Percentiles rank a stretch among this genome's conserved stretches.
These are phyloP conservation scores for Thymelicus acteon DNA, from an alignment of 2,888 invertebrate genomes.

Conservation along the genomic window DNA sequence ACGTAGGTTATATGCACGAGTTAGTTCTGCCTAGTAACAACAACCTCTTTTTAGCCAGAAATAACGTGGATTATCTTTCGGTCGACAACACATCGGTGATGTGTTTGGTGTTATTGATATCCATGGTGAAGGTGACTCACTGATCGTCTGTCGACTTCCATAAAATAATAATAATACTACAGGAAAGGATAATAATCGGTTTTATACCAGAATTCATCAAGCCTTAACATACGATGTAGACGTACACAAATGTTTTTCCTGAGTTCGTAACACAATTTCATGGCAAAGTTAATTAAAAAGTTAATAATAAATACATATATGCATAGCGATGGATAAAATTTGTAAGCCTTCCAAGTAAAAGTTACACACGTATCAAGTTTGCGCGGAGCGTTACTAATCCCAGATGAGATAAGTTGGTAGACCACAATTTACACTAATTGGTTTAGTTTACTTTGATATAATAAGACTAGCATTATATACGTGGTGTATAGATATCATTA, in stretches of 20 bases:
- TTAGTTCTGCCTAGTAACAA: no score
- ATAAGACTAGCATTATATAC: no score
- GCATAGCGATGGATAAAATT: conserved; percentile 22
- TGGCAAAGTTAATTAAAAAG: conserved; percentile 31
- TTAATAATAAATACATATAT: conserved; percentile 15
- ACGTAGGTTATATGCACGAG: no score
- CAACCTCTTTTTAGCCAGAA: no score
- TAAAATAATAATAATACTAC: no score
- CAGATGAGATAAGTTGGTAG: conserved; percentile 7
- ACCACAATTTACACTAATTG: conserved; percentile 10
- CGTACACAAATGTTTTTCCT: not conserved
- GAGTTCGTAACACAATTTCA: conserved; percentile 15
- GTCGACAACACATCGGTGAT: no score
- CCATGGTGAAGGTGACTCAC: no score
- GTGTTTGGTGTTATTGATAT: no score
- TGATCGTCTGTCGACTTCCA: no score
- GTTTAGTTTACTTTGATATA: not conserved
- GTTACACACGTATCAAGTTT: conserved; percentile 21
- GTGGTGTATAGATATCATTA: no score
- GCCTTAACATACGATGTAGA: conserved; percentile 1
- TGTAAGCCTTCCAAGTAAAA: conserved; percentile 31
- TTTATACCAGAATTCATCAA: not conserved
- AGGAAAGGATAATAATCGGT: no score
- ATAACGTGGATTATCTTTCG: no score
- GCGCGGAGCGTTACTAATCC: not conserved